phyloP scores from a whole-genome alignment of 2,113 vertebrate species.

The Cheilinus undulatus region DNA sequence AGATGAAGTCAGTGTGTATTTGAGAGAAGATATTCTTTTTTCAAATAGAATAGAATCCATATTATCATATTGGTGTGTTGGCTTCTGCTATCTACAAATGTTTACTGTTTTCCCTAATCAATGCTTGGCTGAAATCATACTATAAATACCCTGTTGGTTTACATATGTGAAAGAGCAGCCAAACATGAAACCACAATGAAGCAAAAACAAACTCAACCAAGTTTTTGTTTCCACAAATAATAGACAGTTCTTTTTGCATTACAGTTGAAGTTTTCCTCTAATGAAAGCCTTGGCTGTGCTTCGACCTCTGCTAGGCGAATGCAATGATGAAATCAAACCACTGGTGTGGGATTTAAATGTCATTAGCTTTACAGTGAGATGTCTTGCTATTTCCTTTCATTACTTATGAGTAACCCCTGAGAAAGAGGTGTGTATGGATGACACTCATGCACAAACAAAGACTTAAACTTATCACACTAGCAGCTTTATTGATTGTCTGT shows the following conservation, averaged over 20 bases:
- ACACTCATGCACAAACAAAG: background rate
- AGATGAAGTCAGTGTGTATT: conserved; percentile 1
- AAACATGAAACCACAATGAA: conserved; percentile 5
- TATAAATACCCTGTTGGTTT: background rate
- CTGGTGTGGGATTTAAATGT: conserved; percentile 1
- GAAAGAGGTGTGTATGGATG: conserved; percentile 24
- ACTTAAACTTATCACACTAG: background rate
- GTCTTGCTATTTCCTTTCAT: conserved; percentile 9
- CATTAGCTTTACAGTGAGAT: conserved; percentile 13
- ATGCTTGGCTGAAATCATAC: background rate
- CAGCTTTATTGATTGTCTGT: conserved; percentile 9
- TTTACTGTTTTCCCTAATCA: conserved; percentile 22
- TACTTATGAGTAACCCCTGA: background rate
- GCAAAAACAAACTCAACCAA: conserved; percentile 7
- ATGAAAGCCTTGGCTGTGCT: conserved; percentile 3
- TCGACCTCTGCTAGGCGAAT: background rate
- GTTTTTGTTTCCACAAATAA: background rate
- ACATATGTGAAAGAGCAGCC: conserved; percentile 1
- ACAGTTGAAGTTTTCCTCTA: conserved; percentile 6
- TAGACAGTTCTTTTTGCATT: background rate
- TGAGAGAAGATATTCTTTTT: conserved; percentile 12
- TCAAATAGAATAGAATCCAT: background rate
- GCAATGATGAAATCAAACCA: conserved; percentile 6
- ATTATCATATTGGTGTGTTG: conserved; percentile 4
- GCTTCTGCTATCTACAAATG: conserved; percentile 3